Evolutionary conservation across 2,888 invertebrate species (phyloP).

Genomic region (Subacronicta megacephala): DNA sequence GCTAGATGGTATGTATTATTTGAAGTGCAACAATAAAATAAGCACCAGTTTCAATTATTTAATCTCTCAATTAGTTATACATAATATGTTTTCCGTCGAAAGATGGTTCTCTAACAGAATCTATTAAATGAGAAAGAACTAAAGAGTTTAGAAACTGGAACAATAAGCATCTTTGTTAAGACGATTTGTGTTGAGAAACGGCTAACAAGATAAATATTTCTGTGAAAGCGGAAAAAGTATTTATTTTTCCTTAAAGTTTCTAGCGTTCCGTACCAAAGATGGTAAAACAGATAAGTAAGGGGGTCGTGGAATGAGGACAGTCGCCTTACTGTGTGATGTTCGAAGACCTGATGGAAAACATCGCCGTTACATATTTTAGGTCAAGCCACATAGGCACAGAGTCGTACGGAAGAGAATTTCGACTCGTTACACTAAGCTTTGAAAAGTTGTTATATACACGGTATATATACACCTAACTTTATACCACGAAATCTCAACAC

Average conservation of each 20-base stretch:
- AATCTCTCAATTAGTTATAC: no score
- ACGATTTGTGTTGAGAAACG: slow-evolving; percentile 13
- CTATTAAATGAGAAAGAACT: slow-evolving; percentile 8
- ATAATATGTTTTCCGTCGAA: no score
- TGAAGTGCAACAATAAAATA: no score
- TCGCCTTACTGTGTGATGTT: not conserved
- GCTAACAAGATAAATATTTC: slow-evolving; percentile 13
- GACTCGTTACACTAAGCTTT: no score
- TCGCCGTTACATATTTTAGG: not conserved
- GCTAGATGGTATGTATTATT: no score
- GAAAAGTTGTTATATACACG: no score
- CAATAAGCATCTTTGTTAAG: slow-evolving; percentile 11
- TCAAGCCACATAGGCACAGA: not conserved
- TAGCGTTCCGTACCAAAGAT: slow-evolving; percentile 11
- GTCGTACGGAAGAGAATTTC: no score
- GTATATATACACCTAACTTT: no score
- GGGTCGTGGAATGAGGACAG: slow-evolving; percentile 2
- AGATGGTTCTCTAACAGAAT: no score
- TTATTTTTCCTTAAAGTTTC: slow-evolving; percentile 28
- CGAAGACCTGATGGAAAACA: not conserved
- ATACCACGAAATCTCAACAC: no score
- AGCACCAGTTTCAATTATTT: no score
- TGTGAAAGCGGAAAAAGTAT: slow-evolving; percentile 32
- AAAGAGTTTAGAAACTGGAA: slow-evolving; percentile 8
- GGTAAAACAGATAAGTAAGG: not conserved